phyloP scores from a whole-genome alignment of 1,140 invertebrate species.

The Ptiloglossa arizonensis region DNA sequence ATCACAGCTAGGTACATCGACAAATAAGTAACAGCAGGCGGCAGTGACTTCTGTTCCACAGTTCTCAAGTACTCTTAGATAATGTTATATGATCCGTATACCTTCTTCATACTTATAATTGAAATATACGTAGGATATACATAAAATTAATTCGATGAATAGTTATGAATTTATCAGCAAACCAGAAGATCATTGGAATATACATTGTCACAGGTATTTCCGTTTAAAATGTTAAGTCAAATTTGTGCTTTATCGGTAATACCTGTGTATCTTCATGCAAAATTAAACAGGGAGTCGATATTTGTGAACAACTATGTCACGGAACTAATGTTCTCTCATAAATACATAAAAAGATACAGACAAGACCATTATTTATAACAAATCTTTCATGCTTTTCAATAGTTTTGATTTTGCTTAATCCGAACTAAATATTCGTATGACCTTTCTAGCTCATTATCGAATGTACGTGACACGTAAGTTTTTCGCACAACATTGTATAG shows the following conservation, averaged over 20 bases:
- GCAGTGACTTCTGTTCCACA: constrained; percentile 61
- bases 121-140: constrained; percentile 47
- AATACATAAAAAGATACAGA: constrained; percentile 18
- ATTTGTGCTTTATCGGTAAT: constrained; percentile 25
- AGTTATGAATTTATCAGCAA: constrained; percentile 24
- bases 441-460: constrained; percentile 26
- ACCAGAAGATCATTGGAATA: constrained; percentile 48
- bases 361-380: constrained; percentile 11
- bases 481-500: constrained; percentile 1
- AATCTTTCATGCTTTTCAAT: not conserved
- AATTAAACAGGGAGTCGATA: not conserved
- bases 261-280: constrained; percentile 23
- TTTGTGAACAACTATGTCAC: not conserved
- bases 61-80: constrained; percentile 39
- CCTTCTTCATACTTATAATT: constrained; percentile 39
- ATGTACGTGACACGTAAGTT: constrained; percentile 21
- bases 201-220: constrained; percentile 4
- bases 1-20: constrained; percentile 71
- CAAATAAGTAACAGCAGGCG: constrained; percentile 65
- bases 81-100: constrained; percentile 38
- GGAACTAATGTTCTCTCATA: constrained; percentile 4
- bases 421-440: constrained; percentile 39
- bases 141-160: constrained; percentile 41
- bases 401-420: constrained; percentile 14
- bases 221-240: not conserved